Conservation (phyloP, 2,888 invertebrate species). For the Mesorhabditis belari region DNA sequence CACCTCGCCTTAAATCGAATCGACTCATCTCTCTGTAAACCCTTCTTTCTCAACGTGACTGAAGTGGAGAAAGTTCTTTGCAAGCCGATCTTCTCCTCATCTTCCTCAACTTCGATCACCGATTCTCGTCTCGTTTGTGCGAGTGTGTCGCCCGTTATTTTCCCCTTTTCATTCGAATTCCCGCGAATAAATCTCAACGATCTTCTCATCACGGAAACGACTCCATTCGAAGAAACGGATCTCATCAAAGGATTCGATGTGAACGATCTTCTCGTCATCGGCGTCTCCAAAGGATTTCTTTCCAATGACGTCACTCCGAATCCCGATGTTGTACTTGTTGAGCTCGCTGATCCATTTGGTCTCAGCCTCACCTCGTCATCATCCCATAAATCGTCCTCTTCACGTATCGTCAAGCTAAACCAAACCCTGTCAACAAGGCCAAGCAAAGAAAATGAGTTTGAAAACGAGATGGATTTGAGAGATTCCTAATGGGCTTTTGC, state of each 20-base stretch:
- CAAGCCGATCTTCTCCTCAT: too few relatives aligned
- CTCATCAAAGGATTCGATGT: neutral
- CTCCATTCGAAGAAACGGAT: neutral
- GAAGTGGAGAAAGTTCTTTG: too few relatives aligned
- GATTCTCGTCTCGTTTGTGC: neutral
- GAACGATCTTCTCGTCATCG: too few relatives aligned
- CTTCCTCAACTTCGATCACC: neutral
- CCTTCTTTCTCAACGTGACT: too few relatives aligned
- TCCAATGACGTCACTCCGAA: neutral
- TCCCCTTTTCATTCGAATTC: neutral
- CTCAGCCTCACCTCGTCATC: neutral
- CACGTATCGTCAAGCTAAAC: too few relatives aligned
- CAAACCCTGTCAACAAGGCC: too few relatives aligned
- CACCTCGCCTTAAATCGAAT: too few relatives aligned
- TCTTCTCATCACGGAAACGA: neutral
- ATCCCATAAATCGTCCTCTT: neutral
- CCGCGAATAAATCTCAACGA: neutral
- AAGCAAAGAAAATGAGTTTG: too few relatives aligned
- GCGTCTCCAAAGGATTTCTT: too few relatives aligned
- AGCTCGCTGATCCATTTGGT: neutral
- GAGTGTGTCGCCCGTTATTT: neutral
- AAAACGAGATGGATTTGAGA: too few relatives aligned
- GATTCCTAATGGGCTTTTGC: too few relatives aligned
- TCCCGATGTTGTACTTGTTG: neutral
- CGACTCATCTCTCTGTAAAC: too few relatives aligned